phyloP scores from a whole-genome alignment of 1,140 invertebrate species.

The Ridgeia piscesae region DNA sequence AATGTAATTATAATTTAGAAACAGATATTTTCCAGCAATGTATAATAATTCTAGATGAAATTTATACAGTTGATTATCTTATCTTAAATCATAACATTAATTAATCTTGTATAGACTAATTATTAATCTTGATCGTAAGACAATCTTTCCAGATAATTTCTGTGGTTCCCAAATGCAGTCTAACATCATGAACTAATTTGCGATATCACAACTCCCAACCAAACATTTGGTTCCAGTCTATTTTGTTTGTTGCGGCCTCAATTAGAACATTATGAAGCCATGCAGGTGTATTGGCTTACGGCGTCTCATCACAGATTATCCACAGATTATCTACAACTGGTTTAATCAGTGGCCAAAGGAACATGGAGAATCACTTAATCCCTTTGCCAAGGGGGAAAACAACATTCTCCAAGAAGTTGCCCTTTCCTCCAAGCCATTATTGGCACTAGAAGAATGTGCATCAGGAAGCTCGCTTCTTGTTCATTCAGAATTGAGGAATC shows the following conservation, averaged over 20 bases:
- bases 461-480: background rate
- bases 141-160: background rate
- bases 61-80: background rate
- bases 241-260: background rate
- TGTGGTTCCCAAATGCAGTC: background rate
- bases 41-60: background rate
- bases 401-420: background rate
- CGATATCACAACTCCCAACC: background rate
- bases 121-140: background rate
- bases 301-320: background rate
- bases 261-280: background rate
- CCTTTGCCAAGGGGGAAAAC: background rate
- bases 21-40: background rate
- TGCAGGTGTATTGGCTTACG: background rate
- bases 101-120: background rate
- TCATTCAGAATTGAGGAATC: background rate
- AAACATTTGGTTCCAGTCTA: background rate
- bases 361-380: background rate
- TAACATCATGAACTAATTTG: background rate
- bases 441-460: background rate
- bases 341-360: slow-evolving; percentile 1
- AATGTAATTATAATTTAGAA: background rate
- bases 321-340: background rate
- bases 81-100: background rate
- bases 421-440: background rate